phyloP scores from a whole-genome alignment of 1,140 invertebrate genomes.

The Fopius arisanus region DNA sequence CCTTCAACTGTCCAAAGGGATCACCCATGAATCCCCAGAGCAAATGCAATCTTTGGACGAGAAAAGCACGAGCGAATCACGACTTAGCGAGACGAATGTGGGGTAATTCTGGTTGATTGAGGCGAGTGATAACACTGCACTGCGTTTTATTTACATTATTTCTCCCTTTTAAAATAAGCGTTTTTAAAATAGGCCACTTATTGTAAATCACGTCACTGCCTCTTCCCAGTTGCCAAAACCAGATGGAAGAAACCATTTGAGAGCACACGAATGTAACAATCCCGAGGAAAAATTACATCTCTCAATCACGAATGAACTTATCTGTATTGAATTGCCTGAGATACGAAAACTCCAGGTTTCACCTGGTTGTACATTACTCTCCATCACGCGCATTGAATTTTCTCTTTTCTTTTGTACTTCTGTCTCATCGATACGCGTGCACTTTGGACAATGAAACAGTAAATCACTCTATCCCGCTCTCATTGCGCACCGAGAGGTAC shows the following conservation, averaged over 20 bases:
- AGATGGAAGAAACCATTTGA: neutral
- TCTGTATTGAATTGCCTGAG: neutral
- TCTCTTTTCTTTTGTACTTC: neutral
- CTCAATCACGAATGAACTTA: neutral
- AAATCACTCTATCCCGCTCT: slow-evolving; percentile 13
- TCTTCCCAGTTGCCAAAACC: neutral
- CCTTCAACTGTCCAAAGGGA: slow-evolving; percentile 28
- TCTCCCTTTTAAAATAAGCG: neutral
- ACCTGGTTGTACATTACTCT: neutral
- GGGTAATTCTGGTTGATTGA: neutral
- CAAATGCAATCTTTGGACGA: slow-evolving; percentile 27
- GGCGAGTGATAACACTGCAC: neutral
- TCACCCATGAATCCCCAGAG: slow-evolving; percentile 27
- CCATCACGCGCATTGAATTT: neutral
- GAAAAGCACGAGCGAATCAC: neutral
- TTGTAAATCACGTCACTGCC: neutral
- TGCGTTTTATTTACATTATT: neutral
- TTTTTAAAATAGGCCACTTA: neutral
- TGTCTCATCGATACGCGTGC: slow-evolving; percentile 4
- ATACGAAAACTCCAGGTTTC: neutral
- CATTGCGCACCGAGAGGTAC: neutral
- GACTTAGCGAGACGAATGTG: neutral
- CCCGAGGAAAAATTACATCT: neutral
- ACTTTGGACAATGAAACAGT: slow-evolving; percentile 23
- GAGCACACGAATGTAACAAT: neutral